A percentile compares a stretch with the other conserved stretches of the same genome.
Conservation (phyloP, 2,888 invertebrate genomes). For the Drosophila mettleri region DNA sequence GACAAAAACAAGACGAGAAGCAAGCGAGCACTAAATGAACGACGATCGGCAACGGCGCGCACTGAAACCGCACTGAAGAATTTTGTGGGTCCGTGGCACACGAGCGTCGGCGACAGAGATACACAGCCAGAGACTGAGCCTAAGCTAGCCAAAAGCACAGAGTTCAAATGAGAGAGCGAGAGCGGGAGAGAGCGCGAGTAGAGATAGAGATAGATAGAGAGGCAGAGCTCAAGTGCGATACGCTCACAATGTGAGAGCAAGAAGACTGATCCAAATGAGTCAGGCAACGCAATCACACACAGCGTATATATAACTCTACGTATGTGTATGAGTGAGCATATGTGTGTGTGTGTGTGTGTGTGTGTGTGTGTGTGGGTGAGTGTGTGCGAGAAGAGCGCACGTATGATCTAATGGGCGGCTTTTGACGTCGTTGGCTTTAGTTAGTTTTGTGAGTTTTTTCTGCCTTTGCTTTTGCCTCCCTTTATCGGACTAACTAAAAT, state of each 20-base stretch:
- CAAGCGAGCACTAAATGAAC: conserved; percentile 66
- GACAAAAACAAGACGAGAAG: conserved; percentile 28
- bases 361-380: background rate
- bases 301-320: no score
- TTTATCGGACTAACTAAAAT: conserved; percentile 69
- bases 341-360: background rate
- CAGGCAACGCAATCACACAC: conserved; percentile 56
- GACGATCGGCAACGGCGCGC: conserved; percentile 67
- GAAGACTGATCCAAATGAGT: conserved; percentile 54
- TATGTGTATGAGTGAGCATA: background rate
- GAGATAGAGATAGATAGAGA: conserved; percentile 6
- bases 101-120: conserved; percentile 36
- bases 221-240: background rate
- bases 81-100: conserved; percentile 46
- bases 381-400: conserved; percentile 35
- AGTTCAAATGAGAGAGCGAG: conserved; percentile 21
- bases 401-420: conserved; percentile 71
- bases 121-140: conserved; percentile 20
- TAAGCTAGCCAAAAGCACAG: conserved; percentile 13
- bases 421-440: conserved; percentile 41
- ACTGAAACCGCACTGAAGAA: conserved; percentile 79
- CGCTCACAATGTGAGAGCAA: conserved; percentile 21
- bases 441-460: conserved; percentile 6
- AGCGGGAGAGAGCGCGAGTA: background rate
- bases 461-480: conserved; percentile 25